Conservation (phyloP, 2,888 invertebrate species). For the Minunthozetes semirufus region DNA sequence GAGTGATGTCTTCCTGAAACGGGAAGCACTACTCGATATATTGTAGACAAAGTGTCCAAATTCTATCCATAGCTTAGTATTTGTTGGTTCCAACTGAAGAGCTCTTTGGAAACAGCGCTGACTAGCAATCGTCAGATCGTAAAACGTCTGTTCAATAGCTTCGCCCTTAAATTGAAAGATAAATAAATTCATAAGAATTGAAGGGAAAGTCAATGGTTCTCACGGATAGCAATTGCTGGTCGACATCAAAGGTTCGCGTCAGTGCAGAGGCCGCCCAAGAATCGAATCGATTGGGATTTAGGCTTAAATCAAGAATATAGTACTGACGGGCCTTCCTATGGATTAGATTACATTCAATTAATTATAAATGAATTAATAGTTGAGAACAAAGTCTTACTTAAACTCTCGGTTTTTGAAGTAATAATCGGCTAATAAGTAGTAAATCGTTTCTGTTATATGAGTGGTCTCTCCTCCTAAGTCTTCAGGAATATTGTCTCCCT, state of each 20-base stretch:
- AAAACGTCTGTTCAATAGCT: slow-evolving; percentile 1
- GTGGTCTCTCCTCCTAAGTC: background rate
- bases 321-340: slow-evolving; percentile 64
- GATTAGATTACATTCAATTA: slow-evolving; percentile 29
- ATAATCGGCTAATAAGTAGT: slow-evolving; percentile 84
- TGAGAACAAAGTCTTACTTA: slow-evolving; percentile 45
- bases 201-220: slow-evolving; percentile 43
- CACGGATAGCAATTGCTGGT: slow-evolving; percentile 68
- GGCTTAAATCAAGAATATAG: slow-evolving; percentile 72
- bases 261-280: slow-evolving; percentile 89
- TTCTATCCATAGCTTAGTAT: slow-evolving; percentile 77
- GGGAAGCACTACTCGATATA: slow-evolving; percentile 79
- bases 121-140: slow-evolving; percentile 50
- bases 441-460: slow-evolving; percentile 54
- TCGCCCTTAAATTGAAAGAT: background rate
- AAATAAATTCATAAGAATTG: background rate
- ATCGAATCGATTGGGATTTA: slow-evolving; percentile 71
- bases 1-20: slow-evolving; percentile 8
- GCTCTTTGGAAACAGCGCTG: slow-evolving; percentile 74
- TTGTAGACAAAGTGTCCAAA: slow-evolving; percentile 83
- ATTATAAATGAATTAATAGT: slow-evolving; percentile 8
- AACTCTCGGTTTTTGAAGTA: slow-evolving; percentile 80
- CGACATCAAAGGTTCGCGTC: slow-evolving; percentile 58
- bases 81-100: slow-evolving; percentile 62
- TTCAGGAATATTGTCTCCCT: background rate